Percentiles rank a stretch among this genome's conserved stretches.
Conservation (phyloP, 1,140 invertebrate genomes). For the Protaetia brevitarsis region DNA sequence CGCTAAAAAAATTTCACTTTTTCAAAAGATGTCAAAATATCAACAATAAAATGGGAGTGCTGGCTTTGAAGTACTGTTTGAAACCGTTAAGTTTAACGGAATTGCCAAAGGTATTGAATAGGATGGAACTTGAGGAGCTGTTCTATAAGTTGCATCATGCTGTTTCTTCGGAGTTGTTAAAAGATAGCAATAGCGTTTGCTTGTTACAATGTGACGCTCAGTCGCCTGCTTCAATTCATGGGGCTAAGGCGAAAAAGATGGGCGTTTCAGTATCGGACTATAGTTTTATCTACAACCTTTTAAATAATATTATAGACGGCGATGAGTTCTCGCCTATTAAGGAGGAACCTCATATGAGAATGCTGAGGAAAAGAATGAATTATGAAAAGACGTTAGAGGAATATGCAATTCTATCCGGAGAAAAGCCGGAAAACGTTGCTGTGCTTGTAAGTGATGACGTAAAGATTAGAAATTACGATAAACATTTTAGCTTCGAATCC, state of each 20-base stretch:
- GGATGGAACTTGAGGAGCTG: neutral
- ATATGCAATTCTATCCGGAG: slow-evolving; percentile 27
- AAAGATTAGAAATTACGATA: neutral
- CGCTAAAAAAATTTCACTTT: neutral
- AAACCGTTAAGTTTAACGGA: neutral
- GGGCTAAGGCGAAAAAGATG: neutral
- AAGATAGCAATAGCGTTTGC: neutral
- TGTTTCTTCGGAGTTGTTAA: neutral
- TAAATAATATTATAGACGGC: neutral
- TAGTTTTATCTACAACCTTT: neutral
- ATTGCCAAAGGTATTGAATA: neutral
- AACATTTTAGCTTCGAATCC: neutral
- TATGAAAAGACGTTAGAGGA: neutral
- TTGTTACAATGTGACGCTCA: neutral
- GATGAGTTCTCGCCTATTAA: slow-evolving; percentile 7
- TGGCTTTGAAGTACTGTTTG: slow-evolving; percentile 17
- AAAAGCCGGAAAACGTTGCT: neutral
- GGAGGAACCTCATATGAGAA: slow-evolving; percentile 26
- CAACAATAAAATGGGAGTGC: neutral
- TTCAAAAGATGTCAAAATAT: neutral
- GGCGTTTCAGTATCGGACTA: neutral
- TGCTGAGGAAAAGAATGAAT: neutral
- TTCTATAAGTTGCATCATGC: neutral
- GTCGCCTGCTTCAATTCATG: neutral
- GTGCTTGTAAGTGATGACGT: neutral